Conservation (phyloP, 2,888 invertebrate species). For the Alsophila aescularia region DNA sequence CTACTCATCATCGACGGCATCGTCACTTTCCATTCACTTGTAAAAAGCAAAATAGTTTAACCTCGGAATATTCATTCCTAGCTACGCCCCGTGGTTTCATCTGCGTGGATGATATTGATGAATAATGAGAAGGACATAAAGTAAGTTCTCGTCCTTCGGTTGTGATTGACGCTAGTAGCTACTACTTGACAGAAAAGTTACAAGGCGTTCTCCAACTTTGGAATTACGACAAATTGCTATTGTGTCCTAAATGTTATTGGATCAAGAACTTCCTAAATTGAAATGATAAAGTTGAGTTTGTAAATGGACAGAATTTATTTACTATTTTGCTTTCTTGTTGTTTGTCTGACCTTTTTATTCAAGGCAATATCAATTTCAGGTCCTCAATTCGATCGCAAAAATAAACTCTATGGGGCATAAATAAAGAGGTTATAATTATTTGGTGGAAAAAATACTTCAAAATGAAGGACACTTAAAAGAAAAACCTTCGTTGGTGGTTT, state of each 20-base stretch:
- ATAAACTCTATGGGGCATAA: background rate
- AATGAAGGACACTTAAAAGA: background rate
- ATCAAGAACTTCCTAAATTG: conserved; percentile 2
- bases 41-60: too few relatives aligned
- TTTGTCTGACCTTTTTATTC: conserved; percentile 7
- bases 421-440: background rate
- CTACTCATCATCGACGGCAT: too few relatives aligned
- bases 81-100: too few relatives aligned
- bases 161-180: background rate
- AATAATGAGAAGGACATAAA: too few relatives aligned
- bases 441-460: background rate
- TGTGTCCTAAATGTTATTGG: conserved; percentile 1
- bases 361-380: background rate
- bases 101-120: too few relatives aligned
- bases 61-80: too few relatives aligned
- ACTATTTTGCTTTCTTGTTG: background rate
- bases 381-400: too few relatives aligned
- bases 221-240: background rate
- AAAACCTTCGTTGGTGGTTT: background rate
- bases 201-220: background rate
- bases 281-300: conserved; percentile 6
- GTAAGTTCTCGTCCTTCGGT: too few relatives aligned
- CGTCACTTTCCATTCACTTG: too few relatives aligned
- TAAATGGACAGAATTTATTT: background rate
- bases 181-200: background rate